Base-by-base conservation (phyloP, 53 echinoderm and acorn worm genomes). In the Stichopus horrens region DNA sequence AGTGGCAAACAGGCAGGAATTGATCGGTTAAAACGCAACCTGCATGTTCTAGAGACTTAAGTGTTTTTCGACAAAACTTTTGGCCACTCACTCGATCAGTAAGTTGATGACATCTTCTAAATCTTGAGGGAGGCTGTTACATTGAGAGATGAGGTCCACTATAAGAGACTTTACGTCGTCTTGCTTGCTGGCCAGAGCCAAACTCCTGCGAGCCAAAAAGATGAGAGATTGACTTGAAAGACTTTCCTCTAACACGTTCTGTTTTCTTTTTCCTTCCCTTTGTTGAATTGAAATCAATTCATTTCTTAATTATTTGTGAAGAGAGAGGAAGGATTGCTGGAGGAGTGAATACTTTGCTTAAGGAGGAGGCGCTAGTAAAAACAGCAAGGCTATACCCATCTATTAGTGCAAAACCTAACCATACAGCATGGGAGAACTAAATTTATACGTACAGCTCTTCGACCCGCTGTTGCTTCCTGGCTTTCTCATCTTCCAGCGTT, bases 361-460 rank as follows among this genome's bases (percentile, higher is more conserved):
- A 37, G 37, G 37, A 37, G 37, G 0, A 37, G 37, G 37, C 37
- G 37, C 37, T 37, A 2, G 37, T 37, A 37, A 2, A 37, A 37
- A 37, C 0, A 37, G 2, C 37, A 37, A 37, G 2, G 37, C 37
- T 37, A 1, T 37, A 2, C 37, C 37, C 2, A 37, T 37, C 1
- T 37, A 37, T 37, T 37, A 37, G 37, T 37, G 37, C 37, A 6
- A 74, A 10, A 18, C 1, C 4, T 75, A 23, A 75, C 10, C 5
- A 37, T 75, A 23, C 23, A 21, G 20, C 74, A 16, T 2, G 59
- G 11, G 59, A 8, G 11, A 59, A 59, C 11, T 2, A 59, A 59
- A 11, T 59, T 59, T 59, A 74, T 77, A 81, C 81, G 55, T 81
- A 81, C 81, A 81, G 18, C 56, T 81, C 81, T 81, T 81, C 81